Evolutionary conservation across 2,113 vertebrate species (phyloP), one percentile per base, ranked within the genome.

Genomic region (Phasianus colchicus): DNA sequence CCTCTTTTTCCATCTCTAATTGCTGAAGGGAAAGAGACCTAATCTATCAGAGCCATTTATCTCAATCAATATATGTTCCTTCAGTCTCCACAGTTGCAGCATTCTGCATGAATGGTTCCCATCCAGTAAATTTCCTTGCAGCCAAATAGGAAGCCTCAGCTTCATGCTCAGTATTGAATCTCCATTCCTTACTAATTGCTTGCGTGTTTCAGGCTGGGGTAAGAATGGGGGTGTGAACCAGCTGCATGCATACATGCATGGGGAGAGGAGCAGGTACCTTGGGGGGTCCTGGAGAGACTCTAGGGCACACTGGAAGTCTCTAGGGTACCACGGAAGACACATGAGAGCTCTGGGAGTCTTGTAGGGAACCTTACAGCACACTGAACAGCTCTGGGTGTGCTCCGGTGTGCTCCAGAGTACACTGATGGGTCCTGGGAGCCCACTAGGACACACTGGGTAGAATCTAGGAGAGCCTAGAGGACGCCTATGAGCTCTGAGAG

Each of bases 161-260:
- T 8, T 17, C 5, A 38, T 5, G 47, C 48, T 61, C 29, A 0
- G 0, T 30, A 4, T 22, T 8, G 60, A 85, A 16, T 30, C 52
- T 74, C 45, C 7, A 11, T 15, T 47, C 66, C 63, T 60, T 14
- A 2, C 65, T 73, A 13, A 73, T 34, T 4, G 21, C 45, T 34
- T 32, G 15, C 13, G 20, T 16, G 13, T 63, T 75, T 55, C 47
- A 50, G 57, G 11, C 20, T 22, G 0, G 3, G 34, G 18, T 81
- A 64, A 20, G 11, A 42, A 18, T 6, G 29, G 50, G 45, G 12
- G 11, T 48, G 7, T 6, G 57, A 58, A 48, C 60, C 57, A 32
- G 11, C 10, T 8, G 24, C 14, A 2, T 8, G 24, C 14, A 2
- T 2, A 1, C 25, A 9, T 0, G 2, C 55, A 58, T 3, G 20